Evolutionary conservation across 2,113 vertebrate genomes (phyloP), one percentile per base, ranked within the genome.

Genomic region (Ochotona curzoniae): DNA sequence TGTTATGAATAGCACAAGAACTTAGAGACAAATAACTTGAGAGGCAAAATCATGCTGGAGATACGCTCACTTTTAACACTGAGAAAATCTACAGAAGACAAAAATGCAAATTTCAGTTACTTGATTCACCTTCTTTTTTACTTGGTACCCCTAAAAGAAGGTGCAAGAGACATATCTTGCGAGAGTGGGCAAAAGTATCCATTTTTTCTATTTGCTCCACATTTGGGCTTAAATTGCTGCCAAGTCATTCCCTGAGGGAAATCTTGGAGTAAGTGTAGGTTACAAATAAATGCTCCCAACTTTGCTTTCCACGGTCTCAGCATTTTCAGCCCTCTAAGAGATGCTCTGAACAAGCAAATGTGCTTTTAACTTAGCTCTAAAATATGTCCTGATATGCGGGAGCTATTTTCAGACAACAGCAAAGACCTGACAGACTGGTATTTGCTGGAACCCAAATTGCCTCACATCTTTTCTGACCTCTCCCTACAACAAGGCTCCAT

Each of bases 321-420:
- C 84, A 70, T 57, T 95, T 97, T 91, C 2, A 87, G 60, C 67
- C n/a, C 87, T 76, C 54, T 70, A 83, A 92, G 76, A 74, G 85
- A 96, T 91, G 73, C 84, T 95, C 78, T 88, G 57, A 96, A 83
- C 83, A 81, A 64, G 85, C 47, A 96, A 96, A 96, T 94, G 32
- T 82, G 75, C 78, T 86, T 96, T 97, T 96, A 97, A 96, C 18
- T 76, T 67, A n/a, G 83, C 47, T n/a, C 90, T 93, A 94, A 96
- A 91, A 66, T 94, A 95, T 94, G 54, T 90, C 86, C 87, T 91
- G 94, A 85, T 94, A 95, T 63, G 69, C 73, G 69, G 74, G 74
- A 93, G 28, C 89, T 96, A 49, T 86, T 96, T 97, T 96, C 97
- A 94, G 95, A 96, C 69, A 75, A 92, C 2, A 63, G n/a, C 25